Conservation (phyloP, 2,113 vertebrate genomes). For the Corythoichthys intestinalis region DNA sequence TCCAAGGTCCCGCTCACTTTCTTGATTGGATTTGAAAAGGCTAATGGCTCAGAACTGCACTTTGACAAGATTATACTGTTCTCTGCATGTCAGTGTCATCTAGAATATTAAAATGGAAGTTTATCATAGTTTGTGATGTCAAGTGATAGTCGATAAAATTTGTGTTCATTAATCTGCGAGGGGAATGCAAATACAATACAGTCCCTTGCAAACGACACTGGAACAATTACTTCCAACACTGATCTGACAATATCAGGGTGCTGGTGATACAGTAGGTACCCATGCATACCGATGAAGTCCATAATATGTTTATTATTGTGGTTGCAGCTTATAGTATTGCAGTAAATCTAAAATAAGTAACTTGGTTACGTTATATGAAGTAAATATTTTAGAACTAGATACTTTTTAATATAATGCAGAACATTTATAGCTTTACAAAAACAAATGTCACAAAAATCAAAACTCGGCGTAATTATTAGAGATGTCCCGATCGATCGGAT, state of each 20-base stretch:
- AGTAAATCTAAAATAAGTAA: not conserved
- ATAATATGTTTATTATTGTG: not conserved
- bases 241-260: conserved; percentile 1
- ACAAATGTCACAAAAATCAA: not conserved
- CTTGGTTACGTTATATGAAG: not conserved
- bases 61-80: conserved; percentile 15
- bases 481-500: too few relatives aligned
- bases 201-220: conserved; percentile 9
- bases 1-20: conserved; percentile 18
- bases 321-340: not conserved
- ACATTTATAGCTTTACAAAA: not conserved
- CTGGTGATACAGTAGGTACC: not conserved
- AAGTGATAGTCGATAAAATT: not conserved
- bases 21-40: conserved; percentile 11
- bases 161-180: conserved; percentile 13
- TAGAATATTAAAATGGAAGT: not conserved
- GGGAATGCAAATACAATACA: conserved; percentile 17
- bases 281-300: not conserved
- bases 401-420: not conserved
- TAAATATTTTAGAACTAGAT: not conserved
- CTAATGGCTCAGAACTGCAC: conserved; percentile 20
- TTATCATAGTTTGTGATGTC: not conserved
- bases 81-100: not conserved
- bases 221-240: conserved; percentile 15
- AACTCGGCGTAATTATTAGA: not conserved